Conservation (phyloP, 1,140 invertebrate genomes). For the Agraylea sexmaculata region DNA sequence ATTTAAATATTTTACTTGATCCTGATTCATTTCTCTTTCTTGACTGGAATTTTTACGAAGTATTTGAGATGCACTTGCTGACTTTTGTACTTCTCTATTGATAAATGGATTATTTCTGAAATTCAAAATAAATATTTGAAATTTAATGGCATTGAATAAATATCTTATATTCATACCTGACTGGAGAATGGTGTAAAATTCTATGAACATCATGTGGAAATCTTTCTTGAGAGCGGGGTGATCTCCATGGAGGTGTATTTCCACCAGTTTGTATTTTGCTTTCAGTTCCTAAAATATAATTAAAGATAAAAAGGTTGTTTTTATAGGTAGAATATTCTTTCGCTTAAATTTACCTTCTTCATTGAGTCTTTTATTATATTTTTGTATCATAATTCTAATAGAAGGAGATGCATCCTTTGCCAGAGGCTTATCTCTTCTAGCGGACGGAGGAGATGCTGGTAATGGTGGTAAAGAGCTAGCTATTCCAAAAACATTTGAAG, state of each 20-base stretch:
- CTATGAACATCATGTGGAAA: conserved; percentile 18
- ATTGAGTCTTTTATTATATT: conserved; percentile 48
- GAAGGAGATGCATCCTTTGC: conserved; percentile 51
- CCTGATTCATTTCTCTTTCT: conserved; percentile 6
- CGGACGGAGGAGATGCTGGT: conserved; percentile 41
- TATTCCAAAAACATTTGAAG: conserved; percentile 22
- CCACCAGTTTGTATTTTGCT: conserved; percentile 10
- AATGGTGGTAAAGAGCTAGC: conserved; percentile 35
- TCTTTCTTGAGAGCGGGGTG: conserved; percentile 19
- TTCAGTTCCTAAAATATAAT: conserved; percentile 10
- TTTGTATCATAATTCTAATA: conserved; percentile 53
- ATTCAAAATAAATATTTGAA: conserved; percentile 6
- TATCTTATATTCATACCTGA: conserved; percentile 6
- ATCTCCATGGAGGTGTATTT: conserved; percentile 19
- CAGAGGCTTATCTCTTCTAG: conserved; percentile 36
- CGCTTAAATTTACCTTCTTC: conserved; percentile 36
- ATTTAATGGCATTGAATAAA: conserved; percentile 1
- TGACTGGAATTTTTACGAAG: conserved; percentile 20
- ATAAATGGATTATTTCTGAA: conserved; percentile 40
- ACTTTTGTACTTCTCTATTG: conserved; percentile 42
- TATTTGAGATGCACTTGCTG: conserved; percentile 41
- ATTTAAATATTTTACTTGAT: conserved; percentile 4
- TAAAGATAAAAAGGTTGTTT: too few relatives aligned
- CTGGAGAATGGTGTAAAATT: conserved; percentile 10
- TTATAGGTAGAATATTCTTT: too few relatives aligned